Conservation (phyloP, 1,140 invertebrate genomes). For the Neuroterus valhalla region DNA sequence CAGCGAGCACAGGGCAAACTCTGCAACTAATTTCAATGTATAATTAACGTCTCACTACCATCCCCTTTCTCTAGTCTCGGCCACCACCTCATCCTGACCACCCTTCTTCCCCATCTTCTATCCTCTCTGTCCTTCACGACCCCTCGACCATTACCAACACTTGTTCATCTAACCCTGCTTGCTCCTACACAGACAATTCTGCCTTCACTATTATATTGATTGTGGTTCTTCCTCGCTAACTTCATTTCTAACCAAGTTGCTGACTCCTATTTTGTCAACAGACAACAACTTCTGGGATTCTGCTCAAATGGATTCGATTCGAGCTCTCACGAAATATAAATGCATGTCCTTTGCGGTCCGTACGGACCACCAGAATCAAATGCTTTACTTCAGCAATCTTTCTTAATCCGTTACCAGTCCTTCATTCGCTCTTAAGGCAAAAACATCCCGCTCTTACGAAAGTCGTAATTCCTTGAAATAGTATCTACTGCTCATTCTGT, state of each 20-base stretch:
- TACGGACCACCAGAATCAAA: constrained; percentile 7
- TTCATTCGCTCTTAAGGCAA: too few species aligned
- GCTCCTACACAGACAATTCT: constrained; percentile 69
- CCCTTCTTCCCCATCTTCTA: constrained; percentile 45
- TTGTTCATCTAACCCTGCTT: constrained; percentile 57
- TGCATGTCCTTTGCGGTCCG: background rate
- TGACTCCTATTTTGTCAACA: constrained; percentile 65
- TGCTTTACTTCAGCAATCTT: background rate
- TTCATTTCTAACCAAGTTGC: constrained; percentile 70
- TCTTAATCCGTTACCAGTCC: too few species aligned
- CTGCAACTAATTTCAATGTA: constrained; percentile 77
- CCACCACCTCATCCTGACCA: constrained; percentile 48
- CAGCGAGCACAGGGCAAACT: constrained; percentile 70
- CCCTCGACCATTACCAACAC: constrained; percentile 43
- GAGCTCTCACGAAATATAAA: constrained; percentile 58
- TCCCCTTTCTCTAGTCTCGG: constrained; percentile 59
- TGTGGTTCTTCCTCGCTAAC: constrained; percentile 70
- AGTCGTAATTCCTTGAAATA: too few species aligned
- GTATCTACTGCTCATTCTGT: too few species aligned
- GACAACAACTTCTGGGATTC: constrained; percentile 67
- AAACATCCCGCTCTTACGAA: too few species aligned
- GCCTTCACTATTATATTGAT: constrained; percentile 72
- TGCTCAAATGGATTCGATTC: constrained; percentile 71
- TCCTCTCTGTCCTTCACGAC: constrained; percentile 39
- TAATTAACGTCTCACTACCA: constrained; percentile 76